A percentile compares a stretch with the other conserved stretches of the same genome.
Evolutionary conservation across 1,140 invertebrate genomes (phyloP).

Genomic region (Chlorops oryzae): DNA sequence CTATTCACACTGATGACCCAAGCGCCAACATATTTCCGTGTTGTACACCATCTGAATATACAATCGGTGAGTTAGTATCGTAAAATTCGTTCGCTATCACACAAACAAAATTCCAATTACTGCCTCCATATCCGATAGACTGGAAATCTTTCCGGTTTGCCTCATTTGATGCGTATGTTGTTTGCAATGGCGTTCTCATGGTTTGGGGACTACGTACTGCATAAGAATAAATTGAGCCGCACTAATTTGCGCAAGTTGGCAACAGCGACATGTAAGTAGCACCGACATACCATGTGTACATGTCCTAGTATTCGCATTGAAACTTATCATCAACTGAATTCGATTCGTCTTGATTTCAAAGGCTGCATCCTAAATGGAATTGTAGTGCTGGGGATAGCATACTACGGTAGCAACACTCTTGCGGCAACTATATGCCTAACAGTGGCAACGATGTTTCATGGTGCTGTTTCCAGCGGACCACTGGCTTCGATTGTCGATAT

Average conservation of each 20-base stretch:
- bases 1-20: conserved; percentile 79
- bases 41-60: conserved; percentile 76
- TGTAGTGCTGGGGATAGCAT: conserved; percentile 55
- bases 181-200: conserved; percentile 57
- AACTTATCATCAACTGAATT: not conserved
- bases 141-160: conserved; percentile 60
- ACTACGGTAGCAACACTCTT: conserved; percentile 57
- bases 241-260: conserved; percentile 62
- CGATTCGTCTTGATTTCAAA: conserved; percentile 17
- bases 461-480: conserved; percentile 60
- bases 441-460: conserved; percentile 56
- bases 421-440: conserved; percentile 58
- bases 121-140: conserved; percentile 52
- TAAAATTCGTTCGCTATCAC: too few species aligned
- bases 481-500: conserved; percentile 60
- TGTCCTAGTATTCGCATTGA: not conserved
- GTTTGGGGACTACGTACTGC: conserved; percentile 57
- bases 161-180: conserved; percentile 58
- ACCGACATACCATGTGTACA: too few species aligned
- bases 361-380: conserved; percentile 53
- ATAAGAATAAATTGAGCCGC: conserved; percentile 53
- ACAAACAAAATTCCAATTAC: too few species aligned
- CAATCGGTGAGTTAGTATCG: conserved; percentile 55
- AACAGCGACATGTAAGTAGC: conserved; percentile 54
- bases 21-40: conserved; percentile 77